Evolutionary conservation across 2,797 vertebrate species (phyloP).

Genomic region (Botia almorhae): DNA sequence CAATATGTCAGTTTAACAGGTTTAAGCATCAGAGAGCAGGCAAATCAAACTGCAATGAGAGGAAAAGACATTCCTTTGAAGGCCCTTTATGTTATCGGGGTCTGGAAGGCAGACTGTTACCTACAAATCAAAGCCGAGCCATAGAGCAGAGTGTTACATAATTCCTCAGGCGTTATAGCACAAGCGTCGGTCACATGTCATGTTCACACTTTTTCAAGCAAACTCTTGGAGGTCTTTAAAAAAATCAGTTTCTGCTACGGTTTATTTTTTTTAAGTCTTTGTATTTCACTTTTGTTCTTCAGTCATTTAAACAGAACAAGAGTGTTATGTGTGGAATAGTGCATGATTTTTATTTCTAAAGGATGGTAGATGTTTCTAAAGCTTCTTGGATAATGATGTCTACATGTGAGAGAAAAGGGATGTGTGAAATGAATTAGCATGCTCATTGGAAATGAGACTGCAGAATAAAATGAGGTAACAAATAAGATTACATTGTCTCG

Average conservation of each 20-base stretch:
- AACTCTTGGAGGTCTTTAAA: background rate
- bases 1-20: conserved; percentile 5
- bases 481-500: background rate
- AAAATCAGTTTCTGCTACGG: background rate
- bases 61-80: background rate
- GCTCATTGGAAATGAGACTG: background rate
- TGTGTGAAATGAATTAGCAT: background rate
- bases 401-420: background rate
- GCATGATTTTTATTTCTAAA: background rate
- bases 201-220: background rate
- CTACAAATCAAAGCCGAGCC: conserved; percentile 24
- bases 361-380: background rate
- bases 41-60: conserved; percentile 5
- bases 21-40: conserved; percentile 29
- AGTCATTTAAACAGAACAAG: background rate
- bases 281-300: background rate
- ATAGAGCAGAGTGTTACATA: conserved; percentile 32
- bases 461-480: background rate
- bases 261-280: background rate
- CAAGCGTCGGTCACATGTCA: conserved; percentile 17
- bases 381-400: background rate
- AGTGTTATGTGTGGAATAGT: background rate
- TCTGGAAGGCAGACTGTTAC: background rate
- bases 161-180: background rate
- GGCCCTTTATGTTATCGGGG: background rate